Evolutionary conservation across 2,888 invertebrate genomes (phyloP).

Genomic region (Lamellibrachia satsuma): DNA sequence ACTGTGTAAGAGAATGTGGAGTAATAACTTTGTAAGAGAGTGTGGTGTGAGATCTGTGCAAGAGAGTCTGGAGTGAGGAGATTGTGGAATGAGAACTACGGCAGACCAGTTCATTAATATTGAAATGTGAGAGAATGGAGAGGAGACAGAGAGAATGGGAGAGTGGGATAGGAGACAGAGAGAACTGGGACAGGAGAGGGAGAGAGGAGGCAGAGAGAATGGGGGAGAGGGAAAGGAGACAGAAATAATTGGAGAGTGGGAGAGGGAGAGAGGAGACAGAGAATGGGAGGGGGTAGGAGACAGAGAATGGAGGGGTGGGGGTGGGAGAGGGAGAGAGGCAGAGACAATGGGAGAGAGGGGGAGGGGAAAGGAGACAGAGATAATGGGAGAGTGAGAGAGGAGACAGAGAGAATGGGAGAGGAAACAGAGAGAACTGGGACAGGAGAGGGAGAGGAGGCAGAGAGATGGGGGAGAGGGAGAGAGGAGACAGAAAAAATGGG

Average conservation of each 20-base stretch:
- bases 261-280: no score
- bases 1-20: neutral
- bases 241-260: neutral
- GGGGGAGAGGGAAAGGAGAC: neutral
- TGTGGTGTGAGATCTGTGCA: neutral
- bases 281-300: no score
- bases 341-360: neutral
- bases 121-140: neutral
- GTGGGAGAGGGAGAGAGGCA: no score
- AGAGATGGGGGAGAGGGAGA: neutral
- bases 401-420: neutral
- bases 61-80: neutral
- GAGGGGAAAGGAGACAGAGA: neutral
- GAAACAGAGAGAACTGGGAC: neutral
- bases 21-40: neutral
- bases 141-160: neutral
- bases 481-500: neutral
- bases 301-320: no score
- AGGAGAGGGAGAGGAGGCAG: neutral
- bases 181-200: neutral
- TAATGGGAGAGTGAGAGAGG: neutral
- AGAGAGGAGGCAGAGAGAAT: neutral
- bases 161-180: neutral
- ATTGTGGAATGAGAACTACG: neutral
- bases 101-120: no score